phyloP scores from a whole-genome alignment of 2,888 invertebrate species.

The Malthinus flaveolus region DNA sequence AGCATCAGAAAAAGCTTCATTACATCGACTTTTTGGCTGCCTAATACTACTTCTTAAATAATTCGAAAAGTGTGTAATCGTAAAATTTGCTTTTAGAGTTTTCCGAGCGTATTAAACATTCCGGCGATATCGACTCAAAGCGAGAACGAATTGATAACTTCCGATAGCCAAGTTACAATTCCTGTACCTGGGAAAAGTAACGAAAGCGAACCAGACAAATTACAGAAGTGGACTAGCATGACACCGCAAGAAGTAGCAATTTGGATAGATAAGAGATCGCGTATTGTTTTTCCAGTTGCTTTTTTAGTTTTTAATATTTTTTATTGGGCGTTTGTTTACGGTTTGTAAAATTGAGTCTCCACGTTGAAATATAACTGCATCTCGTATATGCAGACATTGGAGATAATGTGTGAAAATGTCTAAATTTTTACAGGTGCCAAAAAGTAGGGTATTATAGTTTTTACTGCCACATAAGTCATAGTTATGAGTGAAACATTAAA shows the following conservation, averaged over 20 bases:
- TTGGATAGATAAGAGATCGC: conserved; percentile 82
- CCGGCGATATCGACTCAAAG: conserved; percentile 73
- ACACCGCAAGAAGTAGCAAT: conserved; percentile 86
- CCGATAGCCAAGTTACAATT: conserved; percentile 29
- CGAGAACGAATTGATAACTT: conserved; percentile 60
- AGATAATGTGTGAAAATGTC: too few relatives aligned
- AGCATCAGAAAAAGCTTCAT: too few relatives aligned
- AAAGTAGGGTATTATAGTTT: too few relatives aligned
- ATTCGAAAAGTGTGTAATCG: not conserved
- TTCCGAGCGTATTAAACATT: conserved; percentile 62
- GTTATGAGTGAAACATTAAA: too few relatives aligned
- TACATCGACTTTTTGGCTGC: too few relatives aligned
- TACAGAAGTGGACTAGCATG: conserved; percentile 72
- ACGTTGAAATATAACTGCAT: too few relatives aligned
- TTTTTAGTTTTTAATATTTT: conserved; percentile 76
- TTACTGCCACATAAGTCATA: too few relatives aligned
- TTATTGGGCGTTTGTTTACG: conserved; percentile 52
- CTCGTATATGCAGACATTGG: too few relatives aligned
- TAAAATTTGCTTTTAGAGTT: conserved; percentile 68
- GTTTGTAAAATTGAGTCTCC: conserved; percentile 31
- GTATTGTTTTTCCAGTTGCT: conserved; percentile 75
- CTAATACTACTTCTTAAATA: not conserved
- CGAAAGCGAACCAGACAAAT: conserved; percentile 32
- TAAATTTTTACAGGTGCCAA: too few relatives aligned
- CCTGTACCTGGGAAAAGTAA: conserved; percentile 29